Base-by-base conservation (phyloP, 1,140 invertebrate genomes). In the Pseudomyrmex concolor region DNA sequence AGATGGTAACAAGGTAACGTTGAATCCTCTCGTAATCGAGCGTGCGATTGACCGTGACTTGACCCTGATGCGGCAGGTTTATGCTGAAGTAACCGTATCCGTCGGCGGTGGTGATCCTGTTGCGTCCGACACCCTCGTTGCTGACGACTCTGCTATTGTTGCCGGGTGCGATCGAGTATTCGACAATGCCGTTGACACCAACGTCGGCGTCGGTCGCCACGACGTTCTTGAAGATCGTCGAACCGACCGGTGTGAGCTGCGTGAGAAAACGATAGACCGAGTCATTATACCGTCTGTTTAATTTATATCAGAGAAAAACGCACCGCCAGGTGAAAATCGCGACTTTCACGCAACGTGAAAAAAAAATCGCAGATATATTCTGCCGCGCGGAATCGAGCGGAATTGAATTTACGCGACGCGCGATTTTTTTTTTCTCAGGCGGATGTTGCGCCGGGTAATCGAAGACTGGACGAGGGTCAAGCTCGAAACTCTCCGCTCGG, bases 11-110 rank as follows among this genome's bases (percentile, higher is more conserved):
- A 91, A 98, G 96, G 94, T 98, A 98, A 87, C 97, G 96, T 91
- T 98, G 96, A n/a, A 96, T 97, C 90, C 96, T 97, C 92, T 99
- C 98, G 92, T 97, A 99, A 94, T 99, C 98, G 88, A 99, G 95
- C 43, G 96, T 97, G 87, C 97, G 96, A 90, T 97, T 97, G n/a
- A 99, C 96, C 10, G 97, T 98, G 80, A 99, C 96, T 90, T 97
- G 97, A 83, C 98, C 98, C 93, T 98, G 97, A 94, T 98, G 97
- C 7, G 98, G 97, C 88, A 97, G 95, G 72, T 97, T 97, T 93
- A 98, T 98, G 77, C 96, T 95, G 93, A 98, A 98, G 89, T 95
- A 96, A 19, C 96, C 96, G 92, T 96, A 97, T 17, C 97, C 97
- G 93, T 98, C 97, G 7, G 96, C 96, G n/a, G 95, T 96, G 43